phyloP scores from a whole-genome alignment of 2,113 vertebrate genomes.

The Mesitornis unicolor region DNA sequence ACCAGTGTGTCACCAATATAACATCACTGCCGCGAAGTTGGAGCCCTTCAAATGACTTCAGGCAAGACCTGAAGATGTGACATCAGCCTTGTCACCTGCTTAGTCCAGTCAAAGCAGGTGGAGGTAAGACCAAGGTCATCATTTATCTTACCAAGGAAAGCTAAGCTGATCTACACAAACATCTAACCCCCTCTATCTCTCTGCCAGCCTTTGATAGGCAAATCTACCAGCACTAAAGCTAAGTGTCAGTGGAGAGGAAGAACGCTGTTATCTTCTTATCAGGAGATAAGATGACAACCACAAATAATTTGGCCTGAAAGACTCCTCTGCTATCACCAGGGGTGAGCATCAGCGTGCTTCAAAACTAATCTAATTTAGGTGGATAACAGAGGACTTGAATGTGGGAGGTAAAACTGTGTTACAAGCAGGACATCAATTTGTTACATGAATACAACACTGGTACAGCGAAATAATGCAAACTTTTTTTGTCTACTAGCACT shows the following conservation, averaged over 20 bases:
- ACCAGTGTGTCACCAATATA: neutral
- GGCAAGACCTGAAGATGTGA: neutral
- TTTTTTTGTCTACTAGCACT: neutral
- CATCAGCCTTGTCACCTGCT: neutral
- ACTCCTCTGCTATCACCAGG: neutral
- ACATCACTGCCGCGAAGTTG: neutral
- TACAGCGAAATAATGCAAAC: neutral
- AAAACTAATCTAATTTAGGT: slow-evolving; percentile 35
- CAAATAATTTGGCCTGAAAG: slow-evolving; percentile 17
- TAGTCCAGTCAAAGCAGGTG: neutral
- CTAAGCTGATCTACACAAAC: neutral
- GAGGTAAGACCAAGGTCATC: slow-evolving; percentile 24
- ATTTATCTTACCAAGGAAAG: neutral
- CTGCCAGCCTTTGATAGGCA: neutral
- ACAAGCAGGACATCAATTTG: neutral
- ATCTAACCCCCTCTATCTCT: neutral
- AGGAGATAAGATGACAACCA: slow-evolving; percentile 36
- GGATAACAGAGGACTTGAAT: neutral
- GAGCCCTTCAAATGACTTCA: neutral
- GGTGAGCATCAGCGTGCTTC: neutral
- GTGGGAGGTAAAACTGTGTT: neutral
- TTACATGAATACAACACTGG: neutral
- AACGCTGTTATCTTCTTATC: slow-evolving; percentile 47
- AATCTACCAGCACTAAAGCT: neutral
- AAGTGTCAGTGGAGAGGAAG: neutral